Evolutionary conservation across 2,113 vertebrate species (phyloP), one percentile per base, ranked within the genome.

Genomic region (Caloenas nicobarica): DNA sequence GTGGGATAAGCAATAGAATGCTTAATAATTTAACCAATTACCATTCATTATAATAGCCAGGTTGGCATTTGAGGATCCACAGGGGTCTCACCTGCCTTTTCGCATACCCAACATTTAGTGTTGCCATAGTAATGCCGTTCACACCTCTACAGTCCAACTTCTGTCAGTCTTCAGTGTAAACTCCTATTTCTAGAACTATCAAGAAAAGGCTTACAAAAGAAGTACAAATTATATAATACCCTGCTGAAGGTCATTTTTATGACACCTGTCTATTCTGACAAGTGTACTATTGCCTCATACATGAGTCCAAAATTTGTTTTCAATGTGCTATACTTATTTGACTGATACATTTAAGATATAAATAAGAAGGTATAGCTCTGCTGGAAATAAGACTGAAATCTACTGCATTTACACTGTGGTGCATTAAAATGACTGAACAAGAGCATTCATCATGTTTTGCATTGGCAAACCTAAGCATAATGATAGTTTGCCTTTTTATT

Each of bases 21-120:
- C 96, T 97, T 97, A 98, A 98, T 97, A 98, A 98, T 96, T 94
- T 98, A 97, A 97, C 95, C 95, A 98, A 97, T 98, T 98, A 97
- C 92, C 80, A 96, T 97, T 97, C 83, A 93, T 98, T 98, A 95
- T 91, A 97, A 95, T 96, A 93, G 93, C 96, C 97, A 97, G 97
- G 96, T 97, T 98, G 97, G 97, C 97, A 97, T 97, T 93, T 97
- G 96, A 97, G 96, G 97, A 97, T 97, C 91, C 96, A 92, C 95
- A 69, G 76, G 93, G 93, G 96, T 97, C 97, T 98, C 88, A 98
- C 97, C 98, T 98, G 96, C 76, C 94, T 95, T 88, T 95, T 96
- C 88, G 92, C 80, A 91, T 92, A 93, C 26, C 56, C 91, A 96
- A 69, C 68, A 51, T 95, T 97, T 96, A 91, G 40, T 57, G 92